phyloP scores from a whole-genome alignment of 2,888 invertebrate species.

The Polymixis flavicincta region DNA sequence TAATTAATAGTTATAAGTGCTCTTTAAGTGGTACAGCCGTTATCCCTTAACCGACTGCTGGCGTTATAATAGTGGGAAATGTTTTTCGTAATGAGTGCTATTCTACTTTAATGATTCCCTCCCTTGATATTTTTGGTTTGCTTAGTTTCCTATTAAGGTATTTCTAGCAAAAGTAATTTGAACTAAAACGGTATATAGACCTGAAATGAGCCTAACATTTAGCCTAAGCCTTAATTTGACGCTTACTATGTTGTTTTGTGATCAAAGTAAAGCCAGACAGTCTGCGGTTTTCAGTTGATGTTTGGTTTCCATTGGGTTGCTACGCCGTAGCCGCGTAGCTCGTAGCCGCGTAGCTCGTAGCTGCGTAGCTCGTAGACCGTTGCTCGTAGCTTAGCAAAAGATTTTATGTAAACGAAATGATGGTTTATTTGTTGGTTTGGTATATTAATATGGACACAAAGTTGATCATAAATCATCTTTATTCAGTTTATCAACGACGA shows the following conservation, averaged over 20 bases:
- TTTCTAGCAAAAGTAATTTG: not conserved
- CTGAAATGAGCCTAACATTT: not conserved
- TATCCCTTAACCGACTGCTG: slow-evolving; percentile 47
- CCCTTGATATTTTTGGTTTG: slow-evolving; percentile 14
- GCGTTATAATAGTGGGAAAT: slow-evolving; percentile 44
- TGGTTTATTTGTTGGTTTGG: not conserved
- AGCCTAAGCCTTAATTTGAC: not conserved
- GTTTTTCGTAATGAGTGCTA: slow-evolving; percentile 28
- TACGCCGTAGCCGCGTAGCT: slow-evolving; percentile 47
- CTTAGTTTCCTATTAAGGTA: not conserved
- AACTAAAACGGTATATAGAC: not conserved
- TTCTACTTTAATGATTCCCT: slow-evolving; percentile 17
- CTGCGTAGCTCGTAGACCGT: slow-evolving; percentile 16
- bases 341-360: slow-evolving; percentile 19
- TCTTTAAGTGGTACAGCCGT: slow-evolving; percentile 46
- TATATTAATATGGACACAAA: too few species aligned
- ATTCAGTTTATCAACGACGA: too few species aligned
- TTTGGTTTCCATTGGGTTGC: slow-evolving; percentile 16
- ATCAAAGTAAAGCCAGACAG: slow-evolving; percentile 29
- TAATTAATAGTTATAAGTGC: slow-evolving; percentile 61
- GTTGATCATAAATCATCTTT: not conserved
- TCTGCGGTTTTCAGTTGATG: slow-evolving; percentile 30
- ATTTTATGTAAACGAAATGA: not conserved
- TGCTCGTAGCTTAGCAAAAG: not conserved
- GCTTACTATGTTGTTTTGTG: not conserved